phyloP scores from a whole-genome alignment of 1,140 invertebrate genomes.

The Fopius arisanus region DNA sequence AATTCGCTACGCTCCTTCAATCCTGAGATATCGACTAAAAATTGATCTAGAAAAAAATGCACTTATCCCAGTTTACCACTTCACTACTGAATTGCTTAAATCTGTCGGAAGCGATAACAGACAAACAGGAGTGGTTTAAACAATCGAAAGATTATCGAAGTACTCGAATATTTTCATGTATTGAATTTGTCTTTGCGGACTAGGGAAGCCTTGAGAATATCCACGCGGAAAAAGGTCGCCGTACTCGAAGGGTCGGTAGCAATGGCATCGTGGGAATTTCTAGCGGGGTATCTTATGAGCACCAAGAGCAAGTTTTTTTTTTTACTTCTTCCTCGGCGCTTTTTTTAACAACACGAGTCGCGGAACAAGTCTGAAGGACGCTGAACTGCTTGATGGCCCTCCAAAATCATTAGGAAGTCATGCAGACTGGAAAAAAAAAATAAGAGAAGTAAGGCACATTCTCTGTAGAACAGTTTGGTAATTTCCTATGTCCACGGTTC shows the following conservation, averaged over 20 bases:
- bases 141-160: too few species aligned
- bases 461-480: background rate
- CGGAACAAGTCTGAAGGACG: slow-evolving; percentile 24
- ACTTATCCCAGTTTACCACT: too few species aligned
- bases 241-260: slow-evolving; percentile 46
- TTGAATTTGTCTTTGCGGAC: slow-evolving; percentile 6
- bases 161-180: too few species aligned
- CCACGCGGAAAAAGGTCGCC: slow-evolving; percentile 42
- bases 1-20: too few species aligned
- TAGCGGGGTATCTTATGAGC: slow-evolving; percentile 31
- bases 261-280: slow-evolving; percentile 50
- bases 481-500: slow-evolving; percentile 2
- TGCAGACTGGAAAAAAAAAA: background rate
- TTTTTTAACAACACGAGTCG: slow-evolving; percentile 25
- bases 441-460: background rate
- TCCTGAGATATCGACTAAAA: too few species aligned
- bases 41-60: too few species aligned
- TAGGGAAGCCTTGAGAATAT: background rate
- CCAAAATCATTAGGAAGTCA: slow-evolving; percentile 30
- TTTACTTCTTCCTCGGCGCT: slow-evolving; percentile 10
- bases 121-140: too few species aligned
- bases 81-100: too few species aligned
- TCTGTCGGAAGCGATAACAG: too few species aligned
- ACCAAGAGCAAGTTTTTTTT: background rate
- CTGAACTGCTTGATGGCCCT: slow-evolving; percentile 21